These are phyloP conservation scores for Hoplodrina blanda DNA, from an alignment of 2,888 invertebrate species.

Conservation along the genomic window DNA sequence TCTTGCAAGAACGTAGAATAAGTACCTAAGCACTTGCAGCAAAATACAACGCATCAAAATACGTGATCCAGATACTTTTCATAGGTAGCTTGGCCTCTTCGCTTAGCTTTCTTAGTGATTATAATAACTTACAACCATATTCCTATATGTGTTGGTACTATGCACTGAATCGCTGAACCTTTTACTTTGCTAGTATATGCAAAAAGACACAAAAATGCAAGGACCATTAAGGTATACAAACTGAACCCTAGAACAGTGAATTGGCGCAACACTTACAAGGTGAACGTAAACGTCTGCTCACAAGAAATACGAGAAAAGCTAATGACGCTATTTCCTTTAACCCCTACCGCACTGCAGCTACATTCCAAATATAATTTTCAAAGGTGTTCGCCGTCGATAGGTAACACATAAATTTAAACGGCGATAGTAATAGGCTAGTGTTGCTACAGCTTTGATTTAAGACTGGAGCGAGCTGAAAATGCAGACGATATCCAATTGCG, in stretches of 20 bases:
- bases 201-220: slow-evolving; percentile 3
- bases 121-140: background rate
- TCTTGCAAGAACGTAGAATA: slow-evolving; percentile 10
- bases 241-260: slow-evolving; percentile 65
- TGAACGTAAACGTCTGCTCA: slow-evolving; percentile 80
- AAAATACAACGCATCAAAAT: slow-evolving; percentile 31
- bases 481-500: slow-evolving; percentile 72
- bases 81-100: background rate
- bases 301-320: slow-evolving; percentile 87
- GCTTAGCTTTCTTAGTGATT: background rate
- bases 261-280: slow-evolving; percentile 73
- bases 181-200: background rate
- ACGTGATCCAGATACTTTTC: slow-evolving; percentile 25
- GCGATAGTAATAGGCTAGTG: slow-evolving; percentile 84
- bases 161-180: background rate
- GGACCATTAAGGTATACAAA: slow-evolving; percentile 31
- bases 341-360: slow-evolving; percentile 83
- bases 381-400: slow-evolving; percentile 84
- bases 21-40: slow-evolving; percentile 7
- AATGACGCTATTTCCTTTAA: slow-evolving; percentile 88
- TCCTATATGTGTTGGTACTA: background rate
- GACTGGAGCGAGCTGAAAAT: slow-evolving; percentile 74
- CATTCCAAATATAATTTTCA: slow-evolving; percentile 85
- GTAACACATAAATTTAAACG: slow-evolving; percentile 86
- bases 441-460: slow-evolving; percentile 82